These are phyloP conservation scores for Phocides pigmalion DNA, from an alignment of 1,140 invertebrate genomes.

Conservation along the genomic window DNA sequence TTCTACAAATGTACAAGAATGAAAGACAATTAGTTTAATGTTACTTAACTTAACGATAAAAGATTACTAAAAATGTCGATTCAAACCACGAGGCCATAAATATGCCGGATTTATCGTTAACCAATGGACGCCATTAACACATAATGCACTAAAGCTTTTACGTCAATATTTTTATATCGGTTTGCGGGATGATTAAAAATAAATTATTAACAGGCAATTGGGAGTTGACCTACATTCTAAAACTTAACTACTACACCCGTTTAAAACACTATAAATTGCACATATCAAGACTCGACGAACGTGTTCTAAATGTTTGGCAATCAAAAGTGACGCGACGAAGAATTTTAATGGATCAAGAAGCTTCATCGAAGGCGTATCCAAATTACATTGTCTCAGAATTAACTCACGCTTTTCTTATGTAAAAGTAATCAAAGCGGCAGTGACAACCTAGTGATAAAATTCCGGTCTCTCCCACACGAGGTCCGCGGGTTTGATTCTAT, in stretches of 20 bases:
- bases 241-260: slow-evolving; percentile 22
- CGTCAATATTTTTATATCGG: slow-evolving; percentile 11
- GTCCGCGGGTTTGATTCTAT: too few species aligned
- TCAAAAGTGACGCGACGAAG: slow-evolving; percentile 21
- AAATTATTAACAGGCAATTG: slow-evolving; percentile 18
- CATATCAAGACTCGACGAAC: slow-evolving; percentile 11
- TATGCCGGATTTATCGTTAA: too few species aligned
- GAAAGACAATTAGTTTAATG: too few species aligned
- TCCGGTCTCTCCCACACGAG: too few species aligned
- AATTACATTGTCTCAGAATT: slow-evolving; percentile 34
- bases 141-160: slow-evolving; percentile 16
- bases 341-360: slow-evolving; percentile 39
- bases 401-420: too few species aligned
- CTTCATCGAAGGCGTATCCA: slow-evolving; percentile 43
- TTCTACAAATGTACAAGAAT: too few species aligned
- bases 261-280: slow-evolving; percentile 16
- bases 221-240: slow-evolving; percentile 16
- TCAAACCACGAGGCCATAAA: too few species aligned
- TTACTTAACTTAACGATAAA: too few species aligned
- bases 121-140: background rate
- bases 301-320: slow-evolving; percentile 21
- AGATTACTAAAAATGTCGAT: too few species aligned
- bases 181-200: slow-evolving; percentile 17
- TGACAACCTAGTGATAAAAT: too few species aligned
- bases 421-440: too few species aligned